phyloP scores from a whole-genome alignment of 2,797 vertebrate genomes.

The Aplochiton taeniatus region DNA sequence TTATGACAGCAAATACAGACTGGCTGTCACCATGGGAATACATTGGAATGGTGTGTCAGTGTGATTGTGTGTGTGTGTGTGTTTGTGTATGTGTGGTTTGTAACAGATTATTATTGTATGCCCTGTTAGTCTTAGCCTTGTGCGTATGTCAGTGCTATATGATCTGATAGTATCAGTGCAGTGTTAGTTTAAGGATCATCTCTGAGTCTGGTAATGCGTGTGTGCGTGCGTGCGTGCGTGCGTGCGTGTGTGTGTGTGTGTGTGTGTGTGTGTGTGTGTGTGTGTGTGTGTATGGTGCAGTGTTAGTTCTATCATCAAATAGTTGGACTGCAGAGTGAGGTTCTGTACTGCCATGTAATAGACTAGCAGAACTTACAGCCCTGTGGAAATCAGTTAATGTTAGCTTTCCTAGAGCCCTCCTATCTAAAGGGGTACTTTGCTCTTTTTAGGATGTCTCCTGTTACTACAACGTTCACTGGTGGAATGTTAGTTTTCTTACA shows the following conservation, averaged over 20 bases:
- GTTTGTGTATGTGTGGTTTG: background rate
- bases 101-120: background rate
- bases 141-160: background rate
- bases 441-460: too few species aligned
- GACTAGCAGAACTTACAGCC: too few species aligned
- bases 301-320: background rate
- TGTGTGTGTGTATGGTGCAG: background rate
- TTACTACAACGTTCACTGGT: too few species aligned
- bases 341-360: too few species aligned
- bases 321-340: slow-evolving; percentile 2
- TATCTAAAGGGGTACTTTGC: too few species aligned
- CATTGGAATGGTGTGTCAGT: too few species aligned
- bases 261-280: background rate
- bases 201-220: background rate
- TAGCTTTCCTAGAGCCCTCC: too few species aligned
- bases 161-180: background rate
- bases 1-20: slow-evolving; percentile 5
- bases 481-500: too few species aligned
- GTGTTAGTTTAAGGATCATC: background rate
- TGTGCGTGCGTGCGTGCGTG: background rate
- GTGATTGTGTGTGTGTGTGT: slow-evolving; percentile 3
- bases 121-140: background rate
- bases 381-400: too few species aligned
- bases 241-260: background rate
- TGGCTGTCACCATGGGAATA: slow-evolving; percentile 1